Percentiles rank a stretch among this genome's conserved stretches.
Conservation (phyloP, 2,888 invertebrate genomes). For the Temnothorax unifasciatus region DNA sequence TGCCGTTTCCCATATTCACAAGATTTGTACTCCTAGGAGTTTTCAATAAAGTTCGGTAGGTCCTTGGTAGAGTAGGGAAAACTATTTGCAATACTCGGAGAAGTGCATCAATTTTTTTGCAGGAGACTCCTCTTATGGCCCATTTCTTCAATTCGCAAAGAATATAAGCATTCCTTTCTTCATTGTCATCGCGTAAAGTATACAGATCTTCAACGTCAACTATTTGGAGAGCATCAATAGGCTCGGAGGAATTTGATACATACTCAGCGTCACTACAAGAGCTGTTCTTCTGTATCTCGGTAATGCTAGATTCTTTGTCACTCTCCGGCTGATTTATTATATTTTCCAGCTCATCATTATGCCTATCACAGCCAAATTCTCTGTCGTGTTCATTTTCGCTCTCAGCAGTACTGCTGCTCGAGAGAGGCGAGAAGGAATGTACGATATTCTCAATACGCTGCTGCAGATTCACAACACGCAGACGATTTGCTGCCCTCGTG, state of each 20-base stretch:
- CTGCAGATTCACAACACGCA: not conserved
- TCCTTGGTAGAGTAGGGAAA: not conserved
- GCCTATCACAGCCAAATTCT: not conserved
- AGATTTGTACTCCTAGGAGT: not conserved
- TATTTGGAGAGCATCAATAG: not conserved
- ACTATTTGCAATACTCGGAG: not conserved
- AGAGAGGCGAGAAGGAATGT: not conserved
- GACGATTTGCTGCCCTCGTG: not conserved
- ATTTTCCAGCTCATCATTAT: not conserved
- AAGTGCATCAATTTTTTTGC: conserved; percentile 29
- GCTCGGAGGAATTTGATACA: not conserved
- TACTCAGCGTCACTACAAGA: not conserved
- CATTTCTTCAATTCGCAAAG: not conserved
- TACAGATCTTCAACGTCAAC: not conserved
- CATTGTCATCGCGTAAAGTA: not conserved
- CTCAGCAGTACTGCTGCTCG: not conserved
- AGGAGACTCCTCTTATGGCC: not conserved
- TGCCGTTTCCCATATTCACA: not conserved
- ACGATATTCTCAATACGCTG: not conserved
- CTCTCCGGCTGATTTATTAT: not conserved
- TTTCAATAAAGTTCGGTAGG: conserved; percentile 1
- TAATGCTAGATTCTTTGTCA: not conserved
- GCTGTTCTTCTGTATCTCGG: not conserved
- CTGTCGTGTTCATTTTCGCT: not conserved
- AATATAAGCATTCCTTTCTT: conserved; percentile 14